phyloP scores from a whole-genome alignment of 2,888 invertebrate species.

The Tuberolachnus salignus region DNA sequence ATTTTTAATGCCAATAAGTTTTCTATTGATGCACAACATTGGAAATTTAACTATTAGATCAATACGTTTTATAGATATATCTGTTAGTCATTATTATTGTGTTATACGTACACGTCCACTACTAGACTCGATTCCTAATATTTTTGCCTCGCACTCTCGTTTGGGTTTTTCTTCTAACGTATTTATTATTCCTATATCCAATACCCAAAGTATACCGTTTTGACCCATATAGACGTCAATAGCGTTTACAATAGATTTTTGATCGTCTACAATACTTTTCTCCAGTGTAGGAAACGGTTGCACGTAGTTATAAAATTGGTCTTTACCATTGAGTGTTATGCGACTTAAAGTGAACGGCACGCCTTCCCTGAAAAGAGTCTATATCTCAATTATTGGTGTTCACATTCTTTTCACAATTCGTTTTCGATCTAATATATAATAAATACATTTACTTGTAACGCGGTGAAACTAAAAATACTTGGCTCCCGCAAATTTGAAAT shows the following conservation, averaged over 20 bases:
- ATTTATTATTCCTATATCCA: conserved; percentile 72
- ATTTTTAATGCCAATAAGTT: no score
- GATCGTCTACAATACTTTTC: conserved; percentile 71
- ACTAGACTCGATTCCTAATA: conserved; percentile 64
- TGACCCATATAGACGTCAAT: conserved; percentile 71
- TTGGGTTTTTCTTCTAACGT: conserved; percentile 66
- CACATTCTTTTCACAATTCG: background rate
- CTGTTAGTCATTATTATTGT: background rate
- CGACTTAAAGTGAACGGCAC: conserved; percentile 49
- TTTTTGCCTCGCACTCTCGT: conserved; percentile 33
- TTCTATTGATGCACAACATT: no score
- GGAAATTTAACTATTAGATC: background rate
- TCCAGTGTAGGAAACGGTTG: conserved; percentile 71
- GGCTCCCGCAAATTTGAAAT: conserved; percentile 67
- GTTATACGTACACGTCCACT: conserved; percentile 62
- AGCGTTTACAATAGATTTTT: conserved; percentile 72
- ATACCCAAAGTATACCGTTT: conserved; percentile 74
- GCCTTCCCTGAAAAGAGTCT: conserved; percentile 32
- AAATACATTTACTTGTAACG: conserved; percentile 59
- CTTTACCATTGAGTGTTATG: background rate
- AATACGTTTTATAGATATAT: background rate
- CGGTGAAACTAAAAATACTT: conserved; percentile 68
- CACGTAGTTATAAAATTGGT: conserved; percentile 64
- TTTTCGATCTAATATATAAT: background rate
- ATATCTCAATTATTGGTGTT: background rate